Conservation (phyloP, 1,140 invertebrate species). For the Drosophila ogumai region DNA sequence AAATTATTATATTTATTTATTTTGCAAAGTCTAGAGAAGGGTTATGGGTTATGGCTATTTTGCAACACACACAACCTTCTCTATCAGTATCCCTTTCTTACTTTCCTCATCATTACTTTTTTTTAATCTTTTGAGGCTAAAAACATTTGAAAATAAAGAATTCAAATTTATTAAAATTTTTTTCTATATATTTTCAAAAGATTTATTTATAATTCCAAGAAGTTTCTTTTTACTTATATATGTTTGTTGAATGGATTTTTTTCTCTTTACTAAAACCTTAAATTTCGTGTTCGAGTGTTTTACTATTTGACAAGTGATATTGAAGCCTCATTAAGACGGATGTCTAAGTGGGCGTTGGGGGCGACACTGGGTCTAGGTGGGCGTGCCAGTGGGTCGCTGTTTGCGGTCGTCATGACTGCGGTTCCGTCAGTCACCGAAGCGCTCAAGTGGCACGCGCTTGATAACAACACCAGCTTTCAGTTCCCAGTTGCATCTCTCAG, state of each 20-base stretch:
- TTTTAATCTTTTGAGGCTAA: no score
- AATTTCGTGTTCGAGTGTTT: not conserved
- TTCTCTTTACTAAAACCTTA: not conserved
- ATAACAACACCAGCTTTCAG: conserved; percentile 53
- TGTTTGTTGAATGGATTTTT: not conserved
- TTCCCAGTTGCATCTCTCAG: conserved; percentile 9
- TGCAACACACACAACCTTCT: no score
- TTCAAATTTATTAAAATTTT: no score
- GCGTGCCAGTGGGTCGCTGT: conserved; percentile 19
- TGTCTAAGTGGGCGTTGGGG: conserved; percentile 49
- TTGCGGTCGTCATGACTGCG: conserved; percentile 22
- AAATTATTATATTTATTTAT: no score
- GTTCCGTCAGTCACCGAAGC: conserved; percentile 55
- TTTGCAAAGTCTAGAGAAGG: no score
- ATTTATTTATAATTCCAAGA: no score
- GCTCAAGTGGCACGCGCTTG: conserved; percentile 72
- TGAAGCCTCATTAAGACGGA: conserved; percentile 73
- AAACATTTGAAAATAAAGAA: no score
- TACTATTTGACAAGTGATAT: conserved; percentile 71
- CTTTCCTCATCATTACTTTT: no score
- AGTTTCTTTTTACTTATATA: no score
- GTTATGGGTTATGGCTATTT: no score
- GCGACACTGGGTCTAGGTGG: conserved; percentile 12
- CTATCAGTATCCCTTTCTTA: no score
- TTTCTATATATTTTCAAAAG: no score